Evolutionary conservation across 2,113 vertebrate species (phyloP), one percentile per base, ranked within the genome.

Genomic region (Eulemur rufifrons): DNA sequence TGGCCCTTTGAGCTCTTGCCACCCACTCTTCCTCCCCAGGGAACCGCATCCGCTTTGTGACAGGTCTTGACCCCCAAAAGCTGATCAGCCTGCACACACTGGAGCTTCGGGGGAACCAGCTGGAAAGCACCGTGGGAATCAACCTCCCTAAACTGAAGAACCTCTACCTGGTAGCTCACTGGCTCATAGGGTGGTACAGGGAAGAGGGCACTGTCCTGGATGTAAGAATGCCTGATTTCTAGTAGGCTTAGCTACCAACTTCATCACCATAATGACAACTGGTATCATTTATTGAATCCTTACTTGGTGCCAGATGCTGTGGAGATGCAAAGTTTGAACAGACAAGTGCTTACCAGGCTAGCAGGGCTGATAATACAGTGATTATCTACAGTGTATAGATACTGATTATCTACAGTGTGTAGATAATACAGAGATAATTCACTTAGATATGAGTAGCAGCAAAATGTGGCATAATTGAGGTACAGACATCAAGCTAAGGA

Each of bases 131-230:
- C 42, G 87, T 98, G 81, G 99, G 99, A 77, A 98, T 99, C 52
- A 95, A 96, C 77, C 98, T 99, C n/a, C 99, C 99, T 52, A 99
- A 98, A 89, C 98, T 99, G 85, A 99, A 97, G 93, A 98, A 96
- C 27, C 98, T 99, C 64, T 99, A 99, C 95, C 95, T 99, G 99
- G 99, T 99, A 99, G 98, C 15, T 64, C 50, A 3, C 37, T 54
- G 91, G 93, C 68, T 32, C 42, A 64, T n/a, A 47, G 39, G 69
- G 47, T 42, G 86, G 71, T 29, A 1, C 0, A 32, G 83, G 66
- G 61, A 76, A 80, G 47, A 52, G 56, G 42, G 42, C 45, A 17
- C 0, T 66, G 89, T 85, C 77, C 52, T 59, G 86, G 81, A 89
- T 27, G 68, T 45, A 74, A 64, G 8, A 80, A 54, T 39, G 23